These are phyloP conservation scores for Todiramphus chloris DNA, from an alignment of 2,113 vertebrate genomes.

Conservation along the genomic window DNA sequence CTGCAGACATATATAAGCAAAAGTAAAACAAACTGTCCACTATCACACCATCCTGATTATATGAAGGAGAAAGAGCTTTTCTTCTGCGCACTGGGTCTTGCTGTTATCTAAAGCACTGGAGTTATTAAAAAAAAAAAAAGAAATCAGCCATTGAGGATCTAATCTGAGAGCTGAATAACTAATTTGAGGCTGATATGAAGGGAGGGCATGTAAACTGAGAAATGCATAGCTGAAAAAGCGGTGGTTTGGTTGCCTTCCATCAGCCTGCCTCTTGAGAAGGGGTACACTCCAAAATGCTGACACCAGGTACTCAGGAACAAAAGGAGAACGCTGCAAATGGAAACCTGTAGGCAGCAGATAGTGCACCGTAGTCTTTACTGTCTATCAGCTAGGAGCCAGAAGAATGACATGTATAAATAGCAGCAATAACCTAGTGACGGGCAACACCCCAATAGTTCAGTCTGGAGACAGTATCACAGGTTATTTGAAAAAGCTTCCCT, in stretches of 20 bases:
- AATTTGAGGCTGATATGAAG: background rate
- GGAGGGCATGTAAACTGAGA: background rate
- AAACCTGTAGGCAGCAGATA: background rate
- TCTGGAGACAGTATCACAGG: background rate
- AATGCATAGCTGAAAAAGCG: background rate
- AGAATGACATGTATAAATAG: background rate
- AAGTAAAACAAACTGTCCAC: background rate
- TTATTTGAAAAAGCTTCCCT: background rate
- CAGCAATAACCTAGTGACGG: background rate
- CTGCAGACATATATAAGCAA: background rate
- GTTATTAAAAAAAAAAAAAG: constrained; percentile 3
- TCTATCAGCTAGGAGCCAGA: background rate
- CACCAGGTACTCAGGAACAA: background rate
- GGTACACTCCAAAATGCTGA: background rate
- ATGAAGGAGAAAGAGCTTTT: background rate
- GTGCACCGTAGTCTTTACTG: background rate
- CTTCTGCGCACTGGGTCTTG: background rate
- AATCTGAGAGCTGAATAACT: constrained; percentile 26
- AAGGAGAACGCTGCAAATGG: background rate
- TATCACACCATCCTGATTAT: background rate
- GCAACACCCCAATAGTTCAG: background rate
- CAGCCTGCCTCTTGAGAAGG: background rate
- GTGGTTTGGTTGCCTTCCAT: background rate
- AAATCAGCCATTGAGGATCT: background rate
- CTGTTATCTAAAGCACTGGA: background rate